Base-by-base conservation (phyloP, 2,113 vertebrate genomes). In the Microtus montanus region DNA sequence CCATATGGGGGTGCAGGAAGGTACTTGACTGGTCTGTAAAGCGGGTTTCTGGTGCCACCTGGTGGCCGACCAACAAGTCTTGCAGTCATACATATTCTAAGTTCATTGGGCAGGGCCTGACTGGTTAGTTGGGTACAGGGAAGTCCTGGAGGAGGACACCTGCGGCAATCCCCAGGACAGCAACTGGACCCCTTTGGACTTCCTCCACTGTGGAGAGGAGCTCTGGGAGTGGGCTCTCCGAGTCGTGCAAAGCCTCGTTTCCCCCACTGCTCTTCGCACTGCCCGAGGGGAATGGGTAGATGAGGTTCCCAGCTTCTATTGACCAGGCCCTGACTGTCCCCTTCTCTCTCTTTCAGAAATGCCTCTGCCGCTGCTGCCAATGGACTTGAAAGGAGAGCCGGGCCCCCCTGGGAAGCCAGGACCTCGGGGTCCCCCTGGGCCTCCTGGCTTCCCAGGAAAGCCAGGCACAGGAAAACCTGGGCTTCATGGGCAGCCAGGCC, bases 301-400 rank as follows among this genome's bases (percentile, higher is more conserved):
- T 52, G 68, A 35, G 66, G 74, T 52, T 38, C 63, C 24, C 13
- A 6, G n/a, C 58, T 38, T n/a, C 80, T 41, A 24, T 63, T n/a
- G 38, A 47, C 73, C 68, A 64, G 54, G 82, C 24, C 80, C 84
- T 97, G 85, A 97, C 86, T 20, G n/a, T 14, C n/a, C 7, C 35
- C 66, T 93, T 91, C 5, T 86, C 3, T 96, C 58, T 91, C 30
- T 68, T 97, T 98, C 52, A 98, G 97, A 95, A 91, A 98, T 99
- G 99, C 99, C 97, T 98, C 99, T 99, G 2, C 99, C 99, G 0
- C 96, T 99, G 98, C 97, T 98, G 94, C 98, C 98, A 0, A 98
- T 99, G 98, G 99, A 99, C 85, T 98, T 99, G 92, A 99, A 99
- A 98, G 99, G 99, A 83, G 99, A 99, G 96, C 99, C 99, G 8